A percentile compares a stretch with the other conserved stretches of the same genome.
Conservation (phyloP, 2,888 invertebrate species). For the Ommatoiulus sabulosus region DNA sequence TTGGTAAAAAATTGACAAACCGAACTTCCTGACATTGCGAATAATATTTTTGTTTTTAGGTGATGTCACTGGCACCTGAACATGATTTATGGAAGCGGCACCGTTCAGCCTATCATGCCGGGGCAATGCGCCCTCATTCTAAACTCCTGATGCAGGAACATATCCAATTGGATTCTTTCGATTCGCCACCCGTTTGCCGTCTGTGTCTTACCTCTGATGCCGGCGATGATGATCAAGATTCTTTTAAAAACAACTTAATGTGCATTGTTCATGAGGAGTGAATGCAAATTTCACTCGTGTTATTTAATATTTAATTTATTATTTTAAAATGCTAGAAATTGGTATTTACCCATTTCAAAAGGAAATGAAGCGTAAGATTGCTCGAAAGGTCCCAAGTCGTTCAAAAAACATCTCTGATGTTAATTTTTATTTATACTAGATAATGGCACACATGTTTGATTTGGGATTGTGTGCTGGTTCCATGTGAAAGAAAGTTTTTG, state of each 20-base stretch:
- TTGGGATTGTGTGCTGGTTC: too few relatives aligned
- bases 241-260: background rate
- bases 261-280: background rate
- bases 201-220: background rate
- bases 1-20: too few relatives aligned
- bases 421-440: too few relatives aligned
- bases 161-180: background rate
- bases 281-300: background rate
- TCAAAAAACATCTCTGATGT: too few relatives aligned
- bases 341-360: too few relatives aligned
- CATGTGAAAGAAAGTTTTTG: too few relatives aligned
- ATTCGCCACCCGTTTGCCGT: constrained; percentile 5
- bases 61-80: constrained; percentile 56
- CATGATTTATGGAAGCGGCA: constrained; percentile 57
- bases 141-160: background rate
- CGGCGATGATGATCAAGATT: background rate
- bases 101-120: constrained; percentile 54
- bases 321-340: too few relatives aligned
- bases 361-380: too few relatives aligned
- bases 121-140: constrained; percentile 32
- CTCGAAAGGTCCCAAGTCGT: too few relatives aligned
- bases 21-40: too few relatives aligned
- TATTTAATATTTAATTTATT: too few relatives aligned
- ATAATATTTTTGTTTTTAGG: constrained; percentile 37
- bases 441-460: too few relatives aligned